Evolutionary conservation across 2,113 vertebrate genomes (phyloP).

Genomic region (Mastomys natalensis): DNA sequence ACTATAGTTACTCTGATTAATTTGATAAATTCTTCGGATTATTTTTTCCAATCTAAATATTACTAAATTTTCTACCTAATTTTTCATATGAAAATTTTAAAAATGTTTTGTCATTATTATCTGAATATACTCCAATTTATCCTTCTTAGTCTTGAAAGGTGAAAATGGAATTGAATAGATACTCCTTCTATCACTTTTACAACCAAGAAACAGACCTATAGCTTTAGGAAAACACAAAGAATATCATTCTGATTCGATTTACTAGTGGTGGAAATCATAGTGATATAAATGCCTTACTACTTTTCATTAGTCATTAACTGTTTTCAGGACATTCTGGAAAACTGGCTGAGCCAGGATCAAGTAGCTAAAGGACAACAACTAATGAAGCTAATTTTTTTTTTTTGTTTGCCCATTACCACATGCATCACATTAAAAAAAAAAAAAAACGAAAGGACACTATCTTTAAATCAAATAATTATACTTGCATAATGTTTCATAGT

Average conservation of each 20-base stretch:
- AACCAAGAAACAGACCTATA: not conserved
- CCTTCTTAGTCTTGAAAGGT: not conserved
- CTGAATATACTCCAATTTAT: not conserved
- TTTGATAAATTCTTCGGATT: not conserved
- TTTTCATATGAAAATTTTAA: not conserved
- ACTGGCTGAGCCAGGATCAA: not conserved
- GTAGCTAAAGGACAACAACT: not conserved
- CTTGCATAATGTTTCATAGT: not conserved
- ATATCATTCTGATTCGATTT: not conserved
- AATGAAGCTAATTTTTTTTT: not conserved
- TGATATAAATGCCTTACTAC: not conserved
- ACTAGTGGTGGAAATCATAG: not conserved
- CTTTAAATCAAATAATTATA: not conserved
- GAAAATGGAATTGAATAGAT: not conserved
- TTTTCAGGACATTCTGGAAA: not conserved
- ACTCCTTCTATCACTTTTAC: not conserved
- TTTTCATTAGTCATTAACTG: not conserved
- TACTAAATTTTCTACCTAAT: not conserved
- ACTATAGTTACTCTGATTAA: not conserved
- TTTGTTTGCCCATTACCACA: not conserved
- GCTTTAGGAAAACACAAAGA: not conserved
- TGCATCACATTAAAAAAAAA: not conserved
- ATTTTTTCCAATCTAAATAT: not conserved
- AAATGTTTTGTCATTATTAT: not conserved
- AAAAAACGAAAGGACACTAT: not conserved